Evolutionary conservation across 2,888 invertebrate species (phyloP).

Genomic region (Rosalia funebris): DNA sequence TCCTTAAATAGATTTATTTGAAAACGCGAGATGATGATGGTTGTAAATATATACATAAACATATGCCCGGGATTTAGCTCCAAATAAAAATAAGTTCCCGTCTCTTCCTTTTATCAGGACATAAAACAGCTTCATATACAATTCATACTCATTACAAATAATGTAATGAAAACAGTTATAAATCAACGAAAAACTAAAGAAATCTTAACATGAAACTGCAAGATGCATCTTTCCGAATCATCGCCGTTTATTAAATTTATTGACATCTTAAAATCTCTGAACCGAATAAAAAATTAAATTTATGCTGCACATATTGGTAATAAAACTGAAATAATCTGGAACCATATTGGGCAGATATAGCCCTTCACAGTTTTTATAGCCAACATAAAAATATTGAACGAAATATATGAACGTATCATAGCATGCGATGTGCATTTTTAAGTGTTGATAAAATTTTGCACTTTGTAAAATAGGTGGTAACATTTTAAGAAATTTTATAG

Average conservation of each 20-base stretch:
- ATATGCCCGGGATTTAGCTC: too few relatives aligned
- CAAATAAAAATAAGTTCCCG: too few relatives aligned
- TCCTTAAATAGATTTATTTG: too few relatives aligned
- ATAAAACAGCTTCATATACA: too few relatives aligned
- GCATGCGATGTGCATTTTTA: slow-evolving; percentile 31
- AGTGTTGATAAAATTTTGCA: slow-evolving; percentile 45
- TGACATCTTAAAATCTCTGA: slow-evolving; percentile 49
- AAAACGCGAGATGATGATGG: too few relatives aligned
- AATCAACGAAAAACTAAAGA: too few relatives aligned
- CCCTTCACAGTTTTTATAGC: slow-evolving; percentile 38
- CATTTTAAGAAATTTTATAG: slow-evolving; percentile 28
- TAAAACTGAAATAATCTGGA: slow-evolving; percentile 42
- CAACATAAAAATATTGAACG: slow-evolving; percentile 42
- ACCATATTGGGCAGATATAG: slow-evolving; percentile 40
- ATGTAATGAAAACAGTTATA: too few relatives aligned
- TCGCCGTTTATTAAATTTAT: slow-evolving; percentile 54
- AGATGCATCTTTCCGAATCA: slow-evolving; percentile 10
- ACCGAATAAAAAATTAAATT: slow-evolving; percentile 52
- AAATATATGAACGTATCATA: slow-evolving; percentile 38
- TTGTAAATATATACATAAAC: too few relatives aligned
- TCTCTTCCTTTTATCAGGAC: too few relatives aligned
- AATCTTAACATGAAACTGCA: too few relatives aligned
- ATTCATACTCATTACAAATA: too few relatives aligned
- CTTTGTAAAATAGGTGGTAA: slow-evolving; percentile 47
- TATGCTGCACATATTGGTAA: slow-evolving; percentile 45